These are phyloP conservation scores for Probaryconus sp. DNA, from an alignment of 1,140 invertebrate species.

Conservation along the genomic window DNA sequence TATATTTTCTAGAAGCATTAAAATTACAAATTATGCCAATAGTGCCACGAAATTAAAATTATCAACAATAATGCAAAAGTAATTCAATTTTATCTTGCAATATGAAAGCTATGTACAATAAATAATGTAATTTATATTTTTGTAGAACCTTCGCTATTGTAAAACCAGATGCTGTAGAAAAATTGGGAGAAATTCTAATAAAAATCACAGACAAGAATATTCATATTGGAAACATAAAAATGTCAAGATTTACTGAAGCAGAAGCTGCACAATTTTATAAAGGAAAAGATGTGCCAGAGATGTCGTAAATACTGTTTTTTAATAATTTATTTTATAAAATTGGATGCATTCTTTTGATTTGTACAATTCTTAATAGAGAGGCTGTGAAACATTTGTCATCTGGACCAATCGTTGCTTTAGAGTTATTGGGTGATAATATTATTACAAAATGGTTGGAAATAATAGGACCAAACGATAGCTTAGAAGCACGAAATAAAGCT, in stretches of 20 bases:
- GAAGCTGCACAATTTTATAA: constrained; percentile 82
- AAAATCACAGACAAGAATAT: constrained; percentile 83
- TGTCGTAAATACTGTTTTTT: constrained; percentile 79
- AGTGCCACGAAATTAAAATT: constrained; percentile 81
- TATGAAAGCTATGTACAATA: too few species aligned
- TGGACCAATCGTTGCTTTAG: constrained; percentile 85
- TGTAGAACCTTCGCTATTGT: constrained; percentile 87
- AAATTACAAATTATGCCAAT: constrained; percentile 88
- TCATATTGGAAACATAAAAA: constrained; percentile 85
- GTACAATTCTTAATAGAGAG: constrained; percentile 65
- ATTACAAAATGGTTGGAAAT: constrained; percentile 81
- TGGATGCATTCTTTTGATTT: not conserved
- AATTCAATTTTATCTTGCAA: too few species aligned
- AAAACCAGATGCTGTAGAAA: constrained; percentile 84
- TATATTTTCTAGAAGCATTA: constrained; percentile 87
- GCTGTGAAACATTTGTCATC: constrained; percentile 83
- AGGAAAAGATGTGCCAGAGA: constrained; percentile 80
- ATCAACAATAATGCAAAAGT: constrained; percentile 81
- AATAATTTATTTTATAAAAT: constrained; percentile 4
- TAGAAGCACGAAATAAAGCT: constrained; percentile 79
- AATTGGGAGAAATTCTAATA: constrained; percentile 86
- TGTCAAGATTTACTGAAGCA: constrained; percentile 81
- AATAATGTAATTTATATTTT: constrained; percentile 43
- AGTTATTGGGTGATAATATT: constrained; percentile 86
- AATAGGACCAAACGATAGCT: constrained; percentile 84